A percentile compares a stretch with the other conserved stretches of the same genome.
These are phyloP conservation scores for Bombus turneri DNA, from an alignment of 1,140 invertebrate species.

Conservation along the genomic window DNA sequence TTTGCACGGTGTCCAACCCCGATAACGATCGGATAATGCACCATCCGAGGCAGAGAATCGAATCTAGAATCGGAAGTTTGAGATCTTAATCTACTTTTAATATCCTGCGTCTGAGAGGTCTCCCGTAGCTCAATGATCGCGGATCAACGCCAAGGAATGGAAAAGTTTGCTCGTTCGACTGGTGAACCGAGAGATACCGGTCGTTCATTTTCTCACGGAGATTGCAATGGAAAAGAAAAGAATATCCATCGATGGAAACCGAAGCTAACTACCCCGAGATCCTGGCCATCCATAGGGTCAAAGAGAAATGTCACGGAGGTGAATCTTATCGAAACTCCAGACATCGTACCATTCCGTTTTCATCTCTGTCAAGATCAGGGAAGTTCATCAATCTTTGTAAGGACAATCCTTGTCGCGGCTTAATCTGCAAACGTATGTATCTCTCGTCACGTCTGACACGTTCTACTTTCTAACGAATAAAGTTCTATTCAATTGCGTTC, in stretches of 20 bases:
- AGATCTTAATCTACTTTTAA: constrained; percentile 71
- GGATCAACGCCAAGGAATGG: constrained; percentile 50
- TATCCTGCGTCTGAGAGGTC: constrained; percentile 68
- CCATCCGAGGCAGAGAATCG: constrained; percentile 30
- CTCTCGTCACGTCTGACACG: background rate
- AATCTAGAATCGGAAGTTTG: constrained; percentile 49
- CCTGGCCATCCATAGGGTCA: background rate
- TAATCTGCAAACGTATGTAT: background rate
- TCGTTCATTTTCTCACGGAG: constrained; percentile 66
- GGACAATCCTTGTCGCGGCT: background rate
- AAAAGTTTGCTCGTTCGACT: constrained; percentile 46
- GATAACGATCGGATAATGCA: constrained; percentile 37
- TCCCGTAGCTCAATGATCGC: constrained; percentile 29
- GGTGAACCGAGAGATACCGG: constrained; percentile 26
- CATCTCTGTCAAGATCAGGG: background rate
- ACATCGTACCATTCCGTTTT: background rate
- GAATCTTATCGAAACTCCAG: constrained; percentile 10
- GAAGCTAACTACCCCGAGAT: background rate
- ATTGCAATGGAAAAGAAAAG: constrained; percentile 50
- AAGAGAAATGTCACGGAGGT: background rate
- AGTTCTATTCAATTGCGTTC: background rate
- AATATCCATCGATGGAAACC: background rate
- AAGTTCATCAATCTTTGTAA: constrained; percentile 28
- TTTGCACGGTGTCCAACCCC: background rate
- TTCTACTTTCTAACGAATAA: background rate